Evolutionary conservation across 2,888 invertebrate genomes (phyloP), one percentile per base, ranked within the genome.

Genomic region (Ochropacha duplaris): DNA sequence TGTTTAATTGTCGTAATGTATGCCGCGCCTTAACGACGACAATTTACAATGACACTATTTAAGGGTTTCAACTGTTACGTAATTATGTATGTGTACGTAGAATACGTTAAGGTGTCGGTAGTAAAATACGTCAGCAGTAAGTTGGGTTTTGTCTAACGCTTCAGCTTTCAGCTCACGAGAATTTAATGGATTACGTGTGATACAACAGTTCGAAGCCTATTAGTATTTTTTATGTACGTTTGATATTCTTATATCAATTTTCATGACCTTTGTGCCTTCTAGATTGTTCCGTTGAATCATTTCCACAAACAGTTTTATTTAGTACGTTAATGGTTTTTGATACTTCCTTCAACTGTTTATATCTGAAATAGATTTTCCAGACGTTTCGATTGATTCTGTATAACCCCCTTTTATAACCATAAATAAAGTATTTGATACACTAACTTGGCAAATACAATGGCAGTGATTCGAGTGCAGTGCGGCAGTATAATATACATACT

Each of bases 41-140:
- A n/a, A 50, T 26, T 50, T 14, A n/a, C 16, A 50, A 26, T 50
- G 50, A 28, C 50, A 28, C 50, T 28, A 26, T 50, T 50, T 50
- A 50, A 50, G 50, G 50, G 50, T 50, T 28, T 26, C 50, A 50
- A 14, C 12, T 16, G 9, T 50, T 50, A 50, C 50, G 5, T 14
- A 50, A 50, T 11, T 9, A 16, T 44, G n/a, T 19, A 44, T 2
- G 31, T 31, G 12, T 2, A 44, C 44, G 19, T 9, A 19, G 9
- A 44, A 19, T 44, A 36, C n/a, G 44, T 44, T 19, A 19, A 36
- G 44, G 44, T 44, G 44, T 44, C 44, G 9, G n/a, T 9, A n/a
- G 2, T 19, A 44, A 44, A 16, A 44, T 44, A 44, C 19, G 44
- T 19, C 4, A 36, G 36, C 6, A 36, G 6, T 4, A 14, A 36